These are phyloP conservation scores for Caloenas nicobarica DNA, from an alignment of 2,113 vertebrate genomes.

Conservation along the genomic window DNA sequence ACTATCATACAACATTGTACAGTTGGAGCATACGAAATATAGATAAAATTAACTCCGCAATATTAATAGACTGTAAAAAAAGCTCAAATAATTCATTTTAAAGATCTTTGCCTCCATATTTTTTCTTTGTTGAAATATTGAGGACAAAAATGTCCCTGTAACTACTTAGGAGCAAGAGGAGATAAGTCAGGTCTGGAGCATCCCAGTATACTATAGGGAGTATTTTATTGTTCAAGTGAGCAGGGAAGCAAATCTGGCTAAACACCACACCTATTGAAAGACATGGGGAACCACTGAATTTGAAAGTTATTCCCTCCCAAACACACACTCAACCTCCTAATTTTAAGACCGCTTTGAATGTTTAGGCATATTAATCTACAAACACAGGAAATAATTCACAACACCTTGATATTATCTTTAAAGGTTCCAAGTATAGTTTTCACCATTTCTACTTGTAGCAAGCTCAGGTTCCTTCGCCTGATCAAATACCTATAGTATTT, in stretches of 20 bases:
- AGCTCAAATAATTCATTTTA: not conserved
- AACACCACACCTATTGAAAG: not conserved
- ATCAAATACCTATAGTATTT: not conserved
- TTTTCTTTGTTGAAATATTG: not conserved
- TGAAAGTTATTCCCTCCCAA: not conserved
- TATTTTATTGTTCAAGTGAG: not conserved
- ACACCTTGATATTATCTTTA: not conserved
- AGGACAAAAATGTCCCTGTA: not conserved
- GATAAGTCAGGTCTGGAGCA: not conserved
- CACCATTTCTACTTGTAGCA: not conserved
- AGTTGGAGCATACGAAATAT: not conserved
- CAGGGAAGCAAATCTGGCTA: not conserved
- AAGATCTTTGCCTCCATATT: not conserved
- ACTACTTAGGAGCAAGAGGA: not conserved
- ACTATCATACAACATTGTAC: not conserved
- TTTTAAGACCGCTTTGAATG: not conserved
- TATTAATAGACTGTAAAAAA: not conserved
- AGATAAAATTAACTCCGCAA: not conserved
- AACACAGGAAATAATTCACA: not conserved
- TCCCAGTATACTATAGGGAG: not conserved
- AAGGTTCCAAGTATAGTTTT: not conserved
- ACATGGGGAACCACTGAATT: not conserved
- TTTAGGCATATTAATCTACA: not conserved
- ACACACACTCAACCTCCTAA: not conserved
- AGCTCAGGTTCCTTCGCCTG: not conserved